Evolutionary conservation across 2,888 invertebrate genomes (phyloP).

Genomic region (Horisme vitalbata): DNA sequence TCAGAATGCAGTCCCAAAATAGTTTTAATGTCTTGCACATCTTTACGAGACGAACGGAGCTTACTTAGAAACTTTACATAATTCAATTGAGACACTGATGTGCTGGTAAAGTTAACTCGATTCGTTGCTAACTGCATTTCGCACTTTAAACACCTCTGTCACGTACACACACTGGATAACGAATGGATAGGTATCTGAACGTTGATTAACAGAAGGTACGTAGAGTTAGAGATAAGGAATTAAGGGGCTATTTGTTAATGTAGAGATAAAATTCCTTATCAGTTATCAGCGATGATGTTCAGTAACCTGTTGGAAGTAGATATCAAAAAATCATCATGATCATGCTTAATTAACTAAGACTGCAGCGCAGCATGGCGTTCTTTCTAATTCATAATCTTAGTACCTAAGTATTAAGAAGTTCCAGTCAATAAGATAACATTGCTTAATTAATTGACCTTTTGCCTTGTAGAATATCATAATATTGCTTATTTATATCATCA

Average conservation of each 20-base stretch:
- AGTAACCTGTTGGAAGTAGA: conserved; percentile 44
- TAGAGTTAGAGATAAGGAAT: conserved; percentile 58
- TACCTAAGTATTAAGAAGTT: too few species aligned
- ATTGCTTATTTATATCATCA: too few species aligned
- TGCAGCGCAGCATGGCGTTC: too few species aligned
- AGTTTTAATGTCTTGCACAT: conserved; percentile 66
- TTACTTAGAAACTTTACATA: conserved; percentile 69
- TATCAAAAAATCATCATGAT: too few species aligned
- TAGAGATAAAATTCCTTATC: conserved; percentile 54
- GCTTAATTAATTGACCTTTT: too few species aligned
- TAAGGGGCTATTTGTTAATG: conserved; percentile 49
- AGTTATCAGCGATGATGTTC: conserved; percentile 35
- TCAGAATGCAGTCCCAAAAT: conserved; percentile 66
- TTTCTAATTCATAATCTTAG: too few species aligned
- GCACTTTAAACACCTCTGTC: conserved; percentile 42
- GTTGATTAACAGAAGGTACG: conserved; percentile 42
- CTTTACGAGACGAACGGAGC: conserved; percentile 54
- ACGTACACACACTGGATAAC: conserved; percentile 53
- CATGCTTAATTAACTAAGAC: too few species aligned
- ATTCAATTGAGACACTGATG: conserved; percentile 67
- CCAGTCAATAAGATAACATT: too few species aligned
- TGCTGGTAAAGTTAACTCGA: conserved; percentile 67
- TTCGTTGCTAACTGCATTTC: conserved; percentile 67
- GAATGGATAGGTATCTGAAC: conserved; percentile 26
- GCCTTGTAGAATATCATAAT: too few species aligned